Conservation (phyloP, 2,113 vertebrate species). For the Motacilla tschutschensis region DNA sequence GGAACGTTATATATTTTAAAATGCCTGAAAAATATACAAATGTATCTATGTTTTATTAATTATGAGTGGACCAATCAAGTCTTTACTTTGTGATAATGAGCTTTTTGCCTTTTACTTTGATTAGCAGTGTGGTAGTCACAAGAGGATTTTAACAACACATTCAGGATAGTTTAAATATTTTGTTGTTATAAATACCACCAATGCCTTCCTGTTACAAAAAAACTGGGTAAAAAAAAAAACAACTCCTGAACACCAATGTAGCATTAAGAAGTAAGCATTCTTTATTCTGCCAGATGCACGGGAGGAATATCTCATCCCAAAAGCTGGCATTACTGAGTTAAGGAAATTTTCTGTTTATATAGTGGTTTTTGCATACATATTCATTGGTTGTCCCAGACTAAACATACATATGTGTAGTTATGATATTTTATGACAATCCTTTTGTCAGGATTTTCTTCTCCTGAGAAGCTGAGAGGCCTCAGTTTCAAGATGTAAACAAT, state of each 20-base stretch:
- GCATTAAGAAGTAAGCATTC: background rate
- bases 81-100: background rate
- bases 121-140: background rate
- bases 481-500: too few relatives aligned
- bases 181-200: background rate
- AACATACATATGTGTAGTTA: background rate
- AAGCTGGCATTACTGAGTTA: fast-evolving
- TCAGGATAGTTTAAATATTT: background rate
- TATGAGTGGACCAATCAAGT: background rate
- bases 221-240: background rate
- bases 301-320: background rate
- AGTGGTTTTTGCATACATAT: background rate
- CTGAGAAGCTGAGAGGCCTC: too few relatives aligned
- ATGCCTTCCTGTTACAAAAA: background rate
- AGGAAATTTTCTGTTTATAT: background rate
- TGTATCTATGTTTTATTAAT: background rate
- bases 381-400: background rate
- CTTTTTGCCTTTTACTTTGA: background rate
- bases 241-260: too few relatives aligned
- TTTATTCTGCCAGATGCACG: background rate
- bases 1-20: background rate
- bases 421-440: too few relatives aligned
- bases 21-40: background rate
- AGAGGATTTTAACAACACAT: background rate
- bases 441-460: too few relatives aligned